A percentile compares a stretch with the other conserved stretches of the same genome.
These are phyloP conservation scores for Drosophila rellima DNA, from an alignment of 2,888 invertebrate species.

Conservation along the genomic window DNA sequence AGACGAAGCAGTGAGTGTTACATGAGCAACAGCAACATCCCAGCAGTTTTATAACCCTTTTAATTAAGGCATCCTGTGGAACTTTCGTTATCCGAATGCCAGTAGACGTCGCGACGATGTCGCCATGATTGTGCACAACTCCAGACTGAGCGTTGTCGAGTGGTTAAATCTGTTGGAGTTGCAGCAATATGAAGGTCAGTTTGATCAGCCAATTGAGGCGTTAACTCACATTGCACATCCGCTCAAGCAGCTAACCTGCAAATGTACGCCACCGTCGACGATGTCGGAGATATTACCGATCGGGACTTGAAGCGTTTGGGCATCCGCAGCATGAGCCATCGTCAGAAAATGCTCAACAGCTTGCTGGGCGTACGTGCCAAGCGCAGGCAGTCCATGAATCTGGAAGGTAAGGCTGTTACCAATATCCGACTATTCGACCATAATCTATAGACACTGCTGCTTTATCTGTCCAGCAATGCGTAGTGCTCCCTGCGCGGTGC, in stretches of 20 bases:
- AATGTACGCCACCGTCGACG: slow-evolving; percentile 74
- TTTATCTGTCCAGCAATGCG: slow-evolving; percentile 45
- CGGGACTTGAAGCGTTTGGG: slow-evolving; percentile 88
- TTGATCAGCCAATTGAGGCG: background rate
- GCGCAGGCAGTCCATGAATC: slow-evolving; percentile 86
- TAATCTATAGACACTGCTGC: slow-evolving; percentile 12
- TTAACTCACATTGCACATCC: slow-evolving; percentile 29
- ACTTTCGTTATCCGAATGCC: slow-evolving; percentile 85
- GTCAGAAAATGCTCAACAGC: slow-evolving; percentile 89
- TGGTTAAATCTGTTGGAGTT: slow-evolving; percentile 89
- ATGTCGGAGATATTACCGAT: slow-evolving; percentile 84
- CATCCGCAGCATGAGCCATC: slow-evolving; percentile 88
- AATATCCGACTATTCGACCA: background rate
- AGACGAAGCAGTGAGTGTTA: slow-evolving; percentile 76
- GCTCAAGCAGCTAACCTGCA: slow-evolving; percentile 69
- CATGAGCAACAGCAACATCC: background rate
- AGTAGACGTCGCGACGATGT: slow-evolving; percentile 80
- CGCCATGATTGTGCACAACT: slow-evolving; percentile 82
- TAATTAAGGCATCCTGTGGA: slow-evolving; percentile 85
- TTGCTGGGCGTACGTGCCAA: slow-evolving; percentile 88
- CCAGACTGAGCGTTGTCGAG: slow-evolving; percentile 87
- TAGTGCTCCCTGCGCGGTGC: slow-evolving; percentile 48
- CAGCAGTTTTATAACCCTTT: background rate
- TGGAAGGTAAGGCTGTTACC: slow-evolving; percentile 76
- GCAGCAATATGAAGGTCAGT: slow-evolving; percentile 86